Conservation (phyloP, 1,140 invertebrate species). For the Ruditapes philippinarum region DNA sequence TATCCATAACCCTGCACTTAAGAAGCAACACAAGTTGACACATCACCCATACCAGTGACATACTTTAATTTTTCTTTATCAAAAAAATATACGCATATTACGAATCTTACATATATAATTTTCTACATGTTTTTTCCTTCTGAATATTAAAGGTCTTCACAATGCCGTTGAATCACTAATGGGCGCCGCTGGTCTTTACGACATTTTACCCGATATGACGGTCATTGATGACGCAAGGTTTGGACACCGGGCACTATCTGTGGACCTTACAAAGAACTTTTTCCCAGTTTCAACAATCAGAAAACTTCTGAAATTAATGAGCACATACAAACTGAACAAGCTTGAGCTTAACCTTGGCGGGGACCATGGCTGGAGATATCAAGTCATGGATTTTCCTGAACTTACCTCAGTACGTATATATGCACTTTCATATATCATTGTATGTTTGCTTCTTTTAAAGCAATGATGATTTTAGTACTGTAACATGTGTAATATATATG, state of each 20-base stretch:
- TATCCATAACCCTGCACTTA: too few relatives aligned
- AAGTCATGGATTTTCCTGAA: neutral
- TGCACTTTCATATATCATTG: neutral
- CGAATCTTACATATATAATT: neutral
- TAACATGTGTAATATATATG: too few relatives aligned
- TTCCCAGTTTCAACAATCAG: neutral
- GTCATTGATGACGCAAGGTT: neutral
- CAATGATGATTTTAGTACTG: too few relatives aligned
- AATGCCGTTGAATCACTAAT: constrained; percentile 31
- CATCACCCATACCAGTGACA: too few relatives aligned
- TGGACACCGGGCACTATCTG: neutral
- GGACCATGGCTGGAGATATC: constrained; percentile 32
- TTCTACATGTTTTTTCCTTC: neutral
- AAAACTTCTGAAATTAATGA: constrained; percentile 19
- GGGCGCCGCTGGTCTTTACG: neutral
- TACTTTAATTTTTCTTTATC: too few relatives aligned
- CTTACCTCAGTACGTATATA: neutral
- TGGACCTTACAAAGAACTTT: constrained; percentile 34
- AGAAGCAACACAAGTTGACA: too few relatives aligned
- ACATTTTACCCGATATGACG: neutral
- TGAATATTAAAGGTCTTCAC: constrained; percentile 22
- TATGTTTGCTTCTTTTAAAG: too few relatives aligned
- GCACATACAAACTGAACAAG: constrained; percentile 37
- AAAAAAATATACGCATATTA: too few relatives aligned
- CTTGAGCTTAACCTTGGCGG: neutral